Conservation (phyloP, 2,888 invertebrate genomes). For the Hofmannophila pseudospretella region DNA sequence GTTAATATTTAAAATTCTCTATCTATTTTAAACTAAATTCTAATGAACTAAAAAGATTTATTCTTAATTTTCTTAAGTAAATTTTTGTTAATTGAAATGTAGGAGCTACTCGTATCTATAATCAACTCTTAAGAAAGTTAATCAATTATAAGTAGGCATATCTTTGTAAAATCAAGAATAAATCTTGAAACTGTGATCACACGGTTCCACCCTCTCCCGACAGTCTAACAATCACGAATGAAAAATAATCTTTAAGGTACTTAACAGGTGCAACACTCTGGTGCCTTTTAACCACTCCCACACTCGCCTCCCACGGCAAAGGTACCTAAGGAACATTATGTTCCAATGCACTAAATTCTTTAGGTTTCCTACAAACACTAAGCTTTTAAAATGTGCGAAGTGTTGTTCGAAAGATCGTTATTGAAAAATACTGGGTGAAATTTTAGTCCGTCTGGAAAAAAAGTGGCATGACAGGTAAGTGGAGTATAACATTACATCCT, state of each 20-base stretch:
- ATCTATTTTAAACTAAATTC: constrained; percentile 57
- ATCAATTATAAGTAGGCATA: background rate
- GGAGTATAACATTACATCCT: no score
- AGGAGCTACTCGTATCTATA: no score
- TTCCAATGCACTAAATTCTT: constrained; percentile 77
- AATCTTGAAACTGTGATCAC: constrained; percentile 59
- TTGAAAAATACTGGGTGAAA: no score
- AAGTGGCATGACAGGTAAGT: no score
- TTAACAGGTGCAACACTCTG: constrained; percentile 79
- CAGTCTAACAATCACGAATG: constrained; percentile 73
- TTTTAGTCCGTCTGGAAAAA: no score
- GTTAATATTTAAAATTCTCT: constrained; percentile 45
- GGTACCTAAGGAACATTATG: constrained; percentile 78
- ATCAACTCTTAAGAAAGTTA: no score
- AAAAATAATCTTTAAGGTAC: constrained; percentile 76
- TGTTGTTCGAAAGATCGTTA: constrained; percentile 42
- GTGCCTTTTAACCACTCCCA: constrained; percentile 78
- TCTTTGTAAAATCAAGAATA: constrained; percentile 52
- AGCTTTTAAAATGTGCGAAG: constrained; percentile 63
- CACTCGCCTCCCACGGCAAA: constrained; percentile 76
- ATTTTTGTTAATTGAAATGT: background rate
- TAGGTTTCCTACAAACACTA: constrained; percentile 67
- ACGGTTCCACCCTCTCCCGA: constrained; percentile 63
- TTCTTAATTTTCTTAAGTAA: constrained; percentile 43
- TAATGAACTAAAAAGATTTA: constrained; percentile 65